Evolutionary conservation across 2,888 invertebrate species (phyloP), one percentile per base, ranked within the genome.

Genomic region (Meta bourneti): DNA sequence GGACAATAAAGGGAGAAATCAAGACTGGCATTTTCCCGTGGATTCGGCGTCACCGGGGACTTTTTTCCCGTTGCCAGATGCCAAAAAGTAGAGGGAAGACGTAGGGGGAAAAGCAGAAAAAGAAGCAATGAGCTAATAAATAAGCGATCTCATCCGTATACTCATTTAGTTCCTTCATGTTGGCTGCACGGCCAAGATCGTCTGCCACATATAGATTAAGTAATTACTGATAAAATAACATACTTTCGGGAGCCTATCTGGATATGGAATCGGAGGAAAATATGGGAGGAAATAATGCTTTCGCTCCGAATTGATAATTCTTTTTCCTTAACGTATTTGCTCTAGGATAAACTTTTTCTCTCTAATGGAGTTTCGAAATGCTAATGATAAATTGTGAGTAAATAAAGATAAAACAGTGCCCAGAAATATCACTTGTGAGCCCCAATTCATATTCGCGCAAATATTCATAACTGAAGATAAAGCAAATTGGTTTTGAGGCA

Each of bases 221-320:
- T 79, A 87, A 87, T 87, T 87, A 80, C 87, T 72, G 87, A 87
- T 87, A 80, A 87, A 87, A 71, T 75, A 75, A 74, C 74, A 20
- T 49, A 74, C 16, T 72, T 34, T 7, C 16, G 34, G 74, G 7
- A 52, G 51, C 13, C 49, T 75, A 84, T 84, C 84, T 75, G 34
- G n/a, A 84, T 20, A 48, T 7, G 54, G 16, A 74, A 84, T 61
- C 74, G 72, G 51, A 72, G 7, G 20, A 48, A 75, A 20, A 34
- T 16, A 75, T 75, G 72, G 61, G 20, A 49, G 61, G 61, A 61
- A 61, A 61, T 61, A 61, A 61, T 61, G 61, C 61, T 61, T 61
- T 61, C 61, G 61, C 16, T 61, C 61, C 11, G 61, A 61, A 61
- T 61, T 61, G 61, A 61, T 61, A 61, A 61, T 61, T 16, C 61